Evolutionary conservation across 1,140 invertebrate genomes (phyloP), one percentile per base, ranked within the genome.

Genomic region (Drosophila tsacasi): DNA sequence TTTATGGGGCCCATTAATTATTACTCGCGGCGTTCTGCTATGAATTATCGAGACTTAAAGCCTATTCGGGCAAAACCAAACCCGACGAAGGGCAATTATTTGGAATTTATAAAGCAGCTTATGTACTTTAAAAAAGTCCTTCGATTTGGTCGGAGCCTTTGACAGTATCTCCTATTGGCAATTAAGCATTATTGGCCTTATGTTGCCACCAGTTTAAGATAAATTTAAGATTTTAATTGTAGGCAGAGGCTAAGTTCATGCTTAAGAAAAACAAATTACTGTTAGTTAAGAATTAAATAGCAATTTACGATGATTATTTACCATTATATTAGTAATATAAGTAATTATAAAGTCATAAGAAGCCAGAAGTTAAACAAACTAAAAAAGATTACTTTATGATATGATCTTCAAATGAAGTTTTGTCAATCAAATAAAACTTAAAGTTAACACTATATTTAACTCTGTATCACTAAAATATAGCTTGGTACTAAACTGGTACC

Each of bases 1-100:
- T 83, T 83, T 67, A 83, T 75, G 62, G 60, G n/a, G 6, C 40
- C 30, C 60, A 83, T 84, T 75, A 69, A 71, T 83, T 84, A 66
- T 71, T 57, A 71, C 74, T 65, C 66, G 40, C 61, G 50, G 59
- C 68, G 52, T 15, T 42, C 13, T 58, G 50, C 65, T 39, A 55
- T 55, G 67, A 71, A 50, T 64, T 61, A 75, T 74, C 59, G 58
- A 23, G 52, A 55, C 50, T 74, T 52, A 49, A 54, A 63, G 49
- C 49, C 58, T 57, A 74, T 55, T 74, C 49, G 42, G 72, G 25
- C 27, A 19, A 63, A 61, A 30, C 55, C 21, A 21, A 54, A 37
- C 17, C 21, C 47, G 42, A 63, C 21, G 13, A 25, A 32, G 9
- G 27, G 27, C 19, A 19, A 9, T 32, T 32, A 61, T 13, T 64